Conservation (phyloP, 2,888 invertebrate species). For the Siphonodentalium dalli region DNA sequence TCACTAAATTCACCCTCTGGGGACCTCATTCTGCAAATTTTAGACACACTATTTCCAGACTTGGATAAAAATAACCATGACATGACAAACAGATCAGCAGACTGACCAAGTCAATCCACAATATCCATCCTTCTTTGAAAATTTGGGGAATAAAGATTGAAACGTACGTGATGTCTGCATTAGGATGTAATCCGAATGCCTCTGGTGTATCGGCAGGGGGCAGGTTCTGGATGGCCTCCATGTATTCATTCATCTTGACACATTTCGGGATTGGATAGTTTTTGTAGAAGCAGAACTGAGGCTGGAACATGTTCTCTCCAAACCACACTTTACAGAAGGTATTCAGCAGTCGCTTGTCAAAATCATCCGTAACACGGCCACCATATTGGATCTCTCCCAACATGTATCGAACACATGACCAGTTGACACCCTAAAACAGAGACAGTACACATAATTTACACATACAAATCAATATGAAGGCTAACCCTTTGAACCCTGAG, state of each 20-base stretch:
- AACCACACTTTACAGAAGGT: conserved; percentile 66
- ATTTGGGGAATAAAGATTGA: not conserved
- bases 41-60: too few species aligned
- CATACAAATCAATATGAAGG: not conserved
- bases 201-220: conserved; percentile 63
- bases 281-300: conserved; percentile 62
- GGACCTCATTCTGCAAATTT: too few species aligned
- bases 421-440: conserved; percentile 59
- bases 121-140: too few species aligned
- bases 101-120: too few species aligned
- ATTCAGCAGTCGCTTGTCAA: conserved; percentile 64
- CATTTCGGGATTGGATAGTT: conserved; percentile 64
- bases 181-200: conserved; percentile 65
- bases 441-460: not conserved
- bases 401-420: conserved; percentile 66
- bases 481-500: not conserved
- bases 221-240: conserved; percentile 60
- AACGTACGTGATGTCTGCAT: conserved; percentile 65
- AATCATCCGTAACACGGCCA: conserved; percentile 66
- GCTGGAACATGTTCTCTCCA: conserved; percentile 63
- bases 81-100: too few species aligned
- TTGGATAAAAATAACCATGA: too few species aligned
- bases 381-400: conserved; percentile 67
- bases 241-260: conserved; percentile 56
- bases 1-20: too few species aligned